Conservation (phyloP, 1,140 invertebrate species). For the Pogonomyrmex californicus region DNA sequence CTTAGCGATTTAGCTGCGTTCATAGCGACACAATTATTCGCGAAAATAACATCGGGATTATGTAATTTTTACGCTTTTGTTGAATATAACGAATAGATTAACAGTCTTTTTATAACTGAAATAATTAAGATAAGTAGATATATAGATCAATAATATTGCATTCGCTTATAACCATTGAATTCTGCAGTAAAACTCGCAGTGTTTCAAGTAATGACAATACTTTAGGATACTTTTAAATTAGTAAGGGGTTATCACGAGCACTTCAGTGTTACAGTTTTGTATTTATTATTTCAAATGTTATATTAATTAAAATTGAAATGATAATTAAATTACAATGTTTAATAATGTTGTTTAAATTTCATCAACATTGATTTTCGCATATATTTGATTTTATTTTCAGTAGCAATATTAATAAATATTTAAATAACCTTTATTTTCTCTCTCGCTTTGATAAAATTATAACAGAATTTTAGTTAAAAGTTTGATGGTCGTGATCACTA, state of each 20-base stretch:
- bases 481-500: background rate
- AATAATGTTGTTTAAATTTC: background rate
- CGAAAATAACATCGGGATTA: slow-evolving; percentile 12
- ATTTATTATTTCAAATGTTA: slow-evolving; percentile 7
- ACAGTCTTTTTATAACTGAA: background rate
- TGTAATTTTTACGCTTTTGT: slow-evolving; percentile 5
- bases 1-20: slow-evolving; percentile 1
- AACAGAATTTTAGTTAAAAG: slow-evolving; percentile 43
- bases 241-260: background rate
- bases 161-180: background rate
- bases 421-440: background rate
- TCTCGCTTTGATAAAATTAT: slow-evolving; percentile 3
- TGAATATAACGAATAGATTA: slow-evolving; percentile 5
- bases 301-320: background rate
- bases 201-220: background rate
- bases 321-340: background rate
- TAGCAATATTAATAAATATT: background rate
- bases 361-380: background rate
- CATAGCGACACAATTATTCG: slow-evolving; percentile 13
- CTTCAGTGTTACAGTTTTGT: background rate
- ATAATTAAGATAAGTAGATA: background rate
- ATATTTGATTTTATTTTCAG: slow-evolving; percentile 9
- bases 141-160: slow-evolving; percentile 6
- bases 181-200: background rate
- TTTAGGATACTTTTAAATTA: background rate